These are phyloP conservation scores for Alexandromys oeconomus DNA, from an alignment of 2,797 vertebrate species.

Conservation along the genomic window DNA sequence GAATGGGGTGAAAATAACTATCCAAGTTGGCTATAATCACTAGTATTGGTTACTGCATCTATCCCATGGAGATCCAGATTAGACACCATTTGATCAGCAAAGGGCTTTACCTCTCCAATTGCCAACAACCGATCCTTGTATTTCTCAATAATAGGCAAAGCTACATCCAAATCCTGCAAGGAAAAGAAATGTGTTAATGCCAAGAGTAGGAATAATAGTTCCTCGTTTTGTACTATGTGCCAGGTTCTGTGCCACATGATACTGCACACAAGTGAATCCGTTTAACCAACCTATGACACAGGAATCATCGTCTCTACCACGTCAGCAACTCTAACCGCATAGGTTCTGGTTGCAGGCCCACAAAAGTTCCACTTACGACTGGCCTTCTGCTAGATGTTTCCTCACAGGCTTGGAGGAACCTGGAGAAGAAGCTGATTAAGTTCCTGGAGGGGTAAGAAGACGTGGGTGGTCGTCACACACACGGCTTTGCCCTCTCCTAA, in stretches of 20 bases:
- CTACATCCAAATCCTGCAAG: conserved; percentile 94
- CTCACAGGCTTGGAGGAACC: not conserved
- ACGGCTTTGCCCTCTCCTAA: not conserved
- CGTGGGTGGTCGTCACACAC: not conserved
- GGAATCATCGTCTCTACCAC: not conserved
- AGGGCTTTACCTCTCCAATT: conserved; percentile 94
- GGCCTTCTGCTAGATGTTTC: not conserved
- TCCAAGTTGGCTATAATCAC: conserved; percentile 12
- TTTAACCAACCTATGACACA: not conserved
- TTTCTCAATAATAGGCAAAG: conserved; percentile 94
- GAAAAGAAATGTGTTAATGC: conserved; percentile 40
- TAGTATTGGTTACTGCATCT: not conserved
- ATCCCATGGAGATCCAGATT: not conserved
- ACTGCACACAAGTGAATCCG: not conserved
- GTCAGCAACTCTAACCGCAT: not conserved
- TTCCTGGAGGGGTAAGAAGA: not conserved
- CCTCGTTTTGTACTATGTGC: not conserved
- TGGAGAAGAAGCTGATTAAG: not conserved
- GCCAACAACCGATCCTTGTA: conserved; percentile 95
- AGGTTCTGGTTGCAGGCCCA: not conserved
- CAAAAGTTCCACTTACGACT: not conserved
- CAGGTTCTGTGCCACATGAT: not conserved
- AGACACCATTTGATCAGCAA: not conserved
- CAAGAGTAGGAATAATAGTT: not conserved
- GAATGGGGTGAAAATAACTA: not conserved